A percentile compares a stretch with the other conserved stretches of the same genome.
Evolutionary conservation across 2,797 vertebrate genomes (phyloP).

Genomic region (Naso thynnoides): DNA sequence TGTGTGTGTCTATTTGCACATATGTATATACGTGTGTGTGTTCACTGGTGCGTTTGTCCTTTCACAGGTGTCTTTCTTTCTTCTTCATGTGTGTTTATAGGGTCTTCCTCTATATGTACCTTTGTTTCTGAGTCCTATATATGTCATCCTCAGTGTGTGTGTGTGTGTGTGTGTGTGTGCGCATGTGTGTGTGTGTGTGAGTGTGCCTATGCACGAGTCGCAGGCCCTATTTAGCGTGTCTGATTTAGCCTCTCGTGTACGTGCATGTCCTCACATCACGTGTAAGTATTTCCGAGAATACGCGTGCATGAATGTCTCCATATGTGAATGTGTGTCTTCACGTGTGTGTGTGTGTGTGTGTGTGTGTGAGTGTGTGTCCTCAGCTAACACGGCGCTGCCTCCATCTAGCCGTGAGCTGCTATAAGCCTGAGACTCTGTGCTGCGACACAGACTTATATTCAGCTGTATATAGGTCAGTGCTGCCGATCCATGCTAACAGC

Average conservation of each 20-base stretch:
- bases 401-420: conserved; percentile 57
- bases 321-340: conserved; percentile 27
- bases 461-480: conserved; percentile 64
- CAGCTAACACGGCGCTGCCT: conserved; percentile 35
- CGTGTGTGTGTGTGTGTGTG: not conserved
- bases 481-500: conserved; percentile 35
- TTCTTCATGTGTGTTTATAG: not conserved
- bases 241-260: conserved; percentile 10
- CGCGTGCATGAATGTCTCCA: conserved; percentile 34
- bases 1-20: too few species aligned
- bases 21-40: too few species aligned
- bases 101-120: not conserved
- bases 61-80: conserved; percentile 6
- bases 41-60: not conserved
- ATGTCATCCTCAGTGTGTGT: not conserved
- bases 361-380: conserved; percentile 34
- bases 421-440: conserved; percentile 48
- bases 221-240: not conserved
- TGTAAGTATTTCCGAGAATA: not conserved
- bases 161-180: not conserved
- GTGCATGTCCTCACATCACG: conserved; percentile 46
- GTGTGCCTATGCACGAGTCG: not conserved
- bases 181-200: not conserved
- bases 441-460: conserved; percentile 43
- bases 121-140: not conserved